Evolutionary conservation across 2,888 invertebrate genomes (phyloP), one percentile per base, ranked within the genome.

Genomic region (Hecatera dysodea): DNA sequence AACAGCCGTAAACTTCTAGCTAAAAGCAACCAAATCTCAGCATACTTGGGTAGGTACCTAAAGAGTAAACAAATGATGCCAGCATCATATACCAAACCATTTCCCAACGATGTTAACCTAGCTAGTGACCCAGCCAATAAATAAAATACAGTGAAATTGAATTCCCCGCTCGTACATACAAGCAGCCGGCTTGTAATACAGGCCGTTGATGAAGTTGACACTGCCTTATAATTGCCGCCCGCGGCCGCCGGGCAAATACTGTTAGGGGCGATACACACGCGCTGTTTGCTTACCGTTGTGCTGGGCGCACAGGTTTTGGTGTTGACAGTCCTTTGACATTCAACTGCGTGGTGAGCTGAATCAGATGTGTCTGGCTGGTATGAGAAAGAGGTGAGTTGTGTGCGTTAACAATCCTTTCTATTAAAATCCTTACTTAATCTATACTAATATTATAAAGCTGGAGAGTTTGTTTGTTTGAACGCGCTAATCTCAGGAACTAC

Each of bases 151-250:
- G 1, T 17, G 12, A 36, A 22, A 62, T 62, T 19, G 8, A 53
- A 60, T 44, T 55, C 27, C 44, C 27, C 22, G 17, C 42, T 48
- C 42, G 1, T 27, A 27, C 36, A 53, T n/a, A 57, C 33, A 22
- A 48, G 19, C 36, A 15, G 12, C 7, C 27, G 12, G 4, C 22
- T 7, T 27, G n/a, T 60, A 9, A 50, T 46, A 29, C 36, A 7
- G 33, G 48, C 53, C 55, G 75, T 50, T 75, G 75, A 75, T 75
- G 59, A 75, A 75, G 75, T 75, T 75, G 75, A 75, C 75, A 69
- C 64, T 64, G 27, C 44, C 60, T n/a, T 29, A 50, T 75, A 69
- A 75, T 75, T 69, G 50, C 50, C 22, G 29, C n/a, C 59, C 19
- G 27, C 19, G 53, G 59, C 15, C 22, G 46, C 1, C 53, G 4